phyloP scores from a whole-genome alignment of 2,888 invertebrate species.

The Blastobasis adustella region DNA sequence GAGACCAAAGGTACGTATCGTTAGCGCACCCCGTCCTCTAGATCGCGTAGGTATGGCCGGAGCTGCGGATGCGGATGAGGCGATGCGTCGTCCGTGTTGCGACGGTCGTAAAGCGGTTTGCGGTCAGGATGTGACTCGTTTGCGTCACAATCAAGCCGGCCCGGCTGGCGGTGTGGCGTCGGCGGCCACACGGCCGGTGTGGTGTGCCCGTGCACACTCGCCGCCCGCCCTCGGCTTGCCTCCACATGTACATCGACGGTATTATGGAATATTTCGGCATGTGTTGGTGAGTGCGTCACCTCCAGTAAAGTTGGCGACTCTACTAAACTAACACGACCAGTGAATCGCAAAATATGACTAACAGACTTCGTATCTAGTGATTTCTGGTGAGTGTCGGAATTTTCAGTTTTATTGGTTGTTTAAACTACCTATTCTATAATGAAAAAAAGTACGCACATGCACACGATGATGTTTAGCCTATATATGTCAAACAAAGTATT shows the following conservation, averaged over 20 bases:
- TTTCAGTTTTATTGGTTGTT: no score
- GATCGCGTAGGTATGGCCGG: background rate
- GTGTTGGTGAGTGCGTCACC: conserved; percentile 63
- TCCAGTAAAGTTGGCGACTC: conserved; percentile 3
- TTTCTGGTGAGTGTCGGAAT: no score
- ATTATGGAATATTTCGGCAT: conserved; percentile 59
- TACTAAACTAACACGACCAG: conserved; percentile 1
- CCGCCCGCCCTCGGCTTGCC: conserved; percentile 8
- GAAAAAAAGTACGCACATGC: no score
- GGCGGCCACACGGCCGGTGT: conserved; percentile 15
- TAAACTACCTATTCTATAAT: no score
- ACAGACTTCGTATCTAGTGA: no score
- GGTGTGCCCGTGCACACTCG: conserved; percentile 3
- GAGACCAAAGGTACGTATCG: conserved; percentile 80
- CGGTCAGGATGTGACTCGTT: conserved; percentile 41
- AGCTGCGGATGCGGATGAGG: background rate
- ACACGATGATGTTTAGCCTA: no score
- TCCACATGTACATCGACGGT: conserved; percentile 26
- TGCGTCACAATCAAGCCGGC: conserved; percentile 32
- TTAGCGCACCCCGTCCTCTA: conserved; percentile 4
- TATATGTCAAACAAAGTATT: no score
- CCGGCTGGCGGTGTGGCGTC: conserved; percentile 13
- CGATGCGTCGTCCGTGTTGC: conserved; percentile 10
- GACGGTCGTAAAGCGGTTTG: conserved; percentile 35
- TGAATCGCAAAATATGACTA: no score